phyloP scores from a whole-genome alignment of 2,113 vertebrate genomes.

The Clarias batrachus region DNA sequence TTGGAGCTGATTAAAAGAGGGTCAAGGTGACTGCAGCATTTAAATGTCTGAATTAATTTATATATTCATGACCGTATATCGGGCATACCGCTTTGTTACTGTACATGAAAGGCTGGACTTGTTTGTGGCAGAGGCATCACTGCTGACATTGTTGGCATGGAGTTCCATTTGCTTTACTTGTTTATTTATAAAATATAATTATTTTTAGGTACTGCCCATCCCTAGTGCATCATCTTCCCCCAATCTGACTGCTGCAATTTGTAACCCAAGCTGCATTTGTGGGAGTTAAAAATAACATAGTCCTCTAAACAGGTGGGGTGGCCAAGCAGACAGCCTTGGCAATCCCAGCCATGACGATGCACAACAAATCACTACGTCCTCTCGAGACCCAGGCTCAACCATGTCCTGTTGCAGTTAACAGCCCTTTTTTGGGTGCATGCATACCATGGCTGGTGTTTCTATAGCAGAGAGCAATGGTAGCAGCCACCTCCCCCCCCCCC shows the following conservation, averaged over 20 bases:
- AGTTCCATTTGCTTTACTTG: not conserved
- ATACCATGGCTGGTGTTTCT: slow-evolving; percentile 54
- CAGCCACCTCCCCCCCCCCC: not conserved
- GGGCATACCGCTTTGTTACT: not conserved
- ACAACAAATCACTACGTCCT: slow-evolving; percentile 47
- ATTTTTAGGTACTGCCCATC: slow-evolving; percentile 9
- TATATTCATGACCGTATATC: not conserved
- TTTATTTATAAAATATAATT: slow-evolving; percentile 7
- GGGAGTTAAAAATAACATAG: slow-evolving; percentile 61
- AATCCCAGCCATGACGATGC: slow-evolving; percentile 62
- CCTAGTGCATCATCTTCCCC: not conserved
- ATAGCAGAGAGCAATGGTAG: slow-evolving; percentile 16
- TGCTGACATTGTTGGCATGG: not conserved
- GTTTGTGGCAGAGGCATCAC: not conserved
- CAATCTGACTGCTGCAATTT: slow-evolving; percentile 31
- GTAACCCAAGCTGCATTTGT: slow-evolving; percentile 50
- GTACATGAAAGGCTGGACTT: not conserved
- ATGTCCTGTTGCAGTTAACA: slow-evolving; percentile 6
- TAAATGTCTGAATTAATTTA: not conserved
- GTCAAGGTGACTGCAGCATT: not conserved
- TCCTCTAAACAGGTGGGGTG: slow-evolving; percentile 43
- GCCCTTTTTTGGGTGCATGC: slow-evolving; percentile 71
- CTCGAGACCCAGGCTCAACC: slow-evolving; percentile 13
- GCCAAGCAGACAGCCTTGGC: slow-evolving; percentile 43
- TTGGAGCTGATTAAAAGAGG: not conserved